Evolutionary conservation across 2,888 invertebrate species (phyloP).

Genomic region (Sarcophaga carnaria): DNA sequence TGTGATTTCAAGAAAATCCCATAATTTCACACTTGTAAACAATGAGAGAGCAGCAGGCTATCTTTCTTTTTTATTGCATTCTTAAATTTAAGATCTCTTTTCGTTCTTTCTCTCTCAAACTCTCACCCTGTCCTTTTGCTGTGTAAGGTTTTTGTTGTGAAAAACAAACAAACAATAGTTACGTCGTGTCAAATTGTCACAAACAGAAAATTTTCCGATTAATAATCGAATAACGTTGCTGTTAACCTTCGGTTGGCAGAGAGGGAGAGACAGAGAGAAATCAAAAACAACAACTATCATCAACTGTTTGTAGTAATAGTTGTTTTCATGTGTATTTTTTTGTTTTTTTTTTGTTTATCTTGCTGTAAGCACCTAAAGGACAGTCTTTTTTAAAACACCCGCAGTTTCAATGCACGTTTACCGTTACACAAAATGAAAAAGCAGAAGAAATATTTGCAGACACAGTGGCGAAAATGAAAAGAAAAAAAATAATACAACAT

Average conservation of each 20-base stretch:
- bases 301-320: too few species aligned
- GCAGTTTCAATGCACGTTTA: slow-evolving; percentile 45
- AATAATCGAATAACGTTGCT: slow-evolving; percentile 65
- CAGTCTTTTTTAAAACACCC: slow-evolving; percentile 52
- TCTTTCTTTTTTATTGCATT: neutral
- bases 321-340: neutral
- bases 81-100: neutral
- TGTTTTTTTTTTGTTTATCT: neutral
- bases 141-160: neutral
- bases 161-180: slow-evolving; percentile 26
- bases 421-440: slow-evolving; percentile 1
- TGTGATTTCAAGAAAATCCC: slow-evolving; percentile 65
- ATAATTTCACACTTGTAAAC: slow-evolving; percentile 70
- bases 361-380: slow-evolving; percentile 48
- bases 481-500: neutral
- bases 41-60: slow-evolving; percentile 59
- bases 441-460: slow-evolving; percentile 44
- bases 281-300: too few species aligned
- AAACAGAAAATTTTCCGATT: slow-evolving; percentile 60
- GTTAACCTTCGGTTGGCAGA: slow-evolving; percentile 44
- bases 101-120: neutral
- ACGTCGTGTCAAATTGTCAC: slow-evolving; percentile 64
- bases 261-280: neutral
- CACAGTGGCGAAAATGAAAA: slow-evolving; percentile 58
- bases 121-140: neutral